phyloP scores from a whole-genome alignment of 2,888 invertebrate genomes.

The Villa cingulata region DNA sequence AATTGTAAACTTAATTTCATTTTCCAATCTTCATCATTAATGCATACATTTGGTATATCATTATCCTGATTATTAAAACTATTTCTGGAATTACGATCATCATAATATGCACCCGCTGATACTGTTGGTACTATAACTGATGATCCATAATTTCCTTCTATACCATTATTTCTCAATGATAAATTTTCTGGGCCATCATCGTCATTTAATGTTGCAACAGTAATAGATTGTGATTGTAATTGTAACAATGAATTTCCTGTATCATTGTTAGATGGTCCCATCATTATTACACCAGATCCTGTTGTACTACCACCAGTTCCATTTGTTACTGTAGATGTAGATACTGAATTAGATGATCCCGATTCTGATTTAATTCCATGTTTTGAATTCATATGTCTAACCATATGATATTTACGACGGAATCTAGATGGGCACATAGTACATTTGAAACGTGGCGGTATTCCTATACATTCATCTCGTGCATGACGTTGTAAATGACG shows the following conservation, averaged over 20 bases:
- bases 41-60: too few relatives aligned
- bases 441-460: slow-evolving; percentile 40
- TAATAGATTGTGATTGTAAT: neutral
- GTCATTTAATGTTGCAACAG: slow-evolving; percentile 14
- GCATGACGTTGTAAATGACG: slow-evolving; percentile 46
- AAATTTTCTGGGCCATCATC: slow-evolving; percentile 30
- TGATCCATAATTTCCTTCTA: slow-evolving; percentile 9
- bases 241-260: slow-evolving; percentile 29
- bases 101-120: slow-evolving; percentile 21
- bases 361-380: slow-evolving; percentile 29
- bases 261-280: slow-evolving; percentile 3
- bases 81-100: slow-evolving; percentile 2
- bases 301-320: slow-evolving; percentile 10
- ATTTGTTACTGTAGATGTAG: slow-evolving; percentile 8
- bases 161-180: slow-evolving; percentile 23
- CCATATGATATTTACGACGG: slow-evolving; percentile 40
- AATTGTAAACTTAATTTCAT: slow-evolving; percentile 35
- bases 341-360: slow-evolving; percentile 1
- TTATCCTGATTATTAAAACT: neutral
- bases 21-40: slow-evolving; percentile 30
- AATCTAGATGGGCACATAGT: slow-evolving; percentile 38
- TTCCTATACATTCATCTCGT: slow-evolving; percentile 40
- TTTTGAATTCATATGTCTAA: slow-evolving; percentile 36
- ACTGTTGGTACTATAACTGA: slow-evolving; percentile 20
- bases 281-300: slow-evolving; percentile 21